These are phyloP conservation scores for Crocodylus rhombifer DNA, from an alignment of 2,797 vertebrate genomes.

Conservation along the genomic window DNA sequence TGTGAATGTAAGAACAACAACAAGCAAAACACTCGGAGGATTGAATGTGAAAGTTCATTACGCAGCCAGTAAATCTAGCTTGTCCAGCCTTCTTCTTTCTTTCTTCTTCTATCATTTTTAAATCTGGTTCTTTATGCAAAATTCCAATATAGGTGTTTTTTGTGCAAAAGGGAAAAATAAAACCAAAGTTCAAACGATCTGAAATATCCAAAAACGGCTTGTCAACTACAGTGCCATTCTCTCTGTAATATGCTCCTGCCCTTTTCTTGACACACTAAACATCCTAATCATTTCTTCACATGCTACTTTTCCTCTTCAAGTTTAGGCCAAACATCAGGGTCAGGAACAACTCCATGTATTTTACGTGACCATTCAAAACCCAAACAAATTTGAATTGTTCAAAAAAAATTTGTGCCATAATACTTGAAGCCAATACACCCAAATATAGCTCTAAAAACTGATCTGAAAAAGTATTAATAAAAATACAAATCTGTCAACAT, in stretches of 20 bases:
- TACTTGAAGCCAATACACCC: background rate
- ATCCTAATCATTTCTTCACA: background rate
- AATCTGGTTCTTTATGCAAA: background rate
- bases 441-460: background rate
- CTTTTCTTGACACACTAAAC: fast-evolving
- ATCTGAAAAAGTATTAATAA: background rate
- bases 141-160: background rate
- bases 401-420: background rate
- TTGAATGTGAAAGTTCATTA: background rate
- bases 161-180: background rate
- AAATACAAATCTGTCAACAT: background rate
- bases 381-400: background rate
- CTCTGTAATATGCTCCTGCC: background rate
- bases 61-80: background rate
- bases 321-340: background rate
- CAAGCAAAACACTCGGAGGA: background rate
- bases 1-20: background rate
- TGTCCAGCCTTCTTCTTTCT: background rate
- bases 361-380: background rate
- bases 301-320: background rate
- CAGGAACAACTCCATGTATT: background rate
- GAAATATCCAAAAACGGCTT: background rate
- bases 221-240: background rate
- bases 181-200: background rate
- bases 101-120: background rate